Evolutionary conservation across 2,113 vertebrate species (phyloP), one percentile per base, ranked within the genome.

Genomic region (Rhombomys opimus): DNA sequence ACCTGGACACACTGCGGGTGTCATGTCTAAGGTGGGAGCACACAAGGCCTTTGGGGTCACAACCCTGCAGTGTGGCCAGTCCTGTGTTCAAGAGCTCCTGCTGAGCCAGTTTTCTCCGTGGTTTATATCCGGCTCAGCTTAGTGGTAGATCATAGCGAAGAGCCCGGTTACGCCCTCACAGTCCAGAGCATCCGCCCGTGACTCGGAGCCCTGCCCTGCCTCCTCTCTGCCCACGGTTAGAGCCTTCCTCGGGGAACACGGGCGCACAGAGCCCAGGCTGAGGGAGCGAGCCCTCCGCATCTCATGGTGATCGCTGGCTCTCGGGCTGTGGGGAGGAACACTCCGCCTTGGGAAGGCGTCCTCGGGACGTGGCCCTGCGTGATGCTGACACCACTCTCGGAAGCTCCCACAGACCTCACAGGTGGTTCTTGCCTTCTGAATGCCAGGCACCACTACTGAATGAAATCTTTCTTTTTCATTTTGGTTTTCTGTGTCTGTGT

Each of bases 1-100:
- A 5, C 20, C 2, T 27, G 1, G n/a, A n/a, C n/a, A n/a, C n/a
- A 46, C 9, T 88, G 14, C 10, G 35, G 59, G 4, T 3, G 27
- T 85, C 54, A 32, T n/a, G 7, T 59, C 32, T 46, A 72, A 73
- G n/a, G 35, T 12, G 23, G 14, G 4, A 76, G 35, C 9, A 18
- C 1, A 0, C 0, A 38, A 78, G 6, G 2, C 12, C 11, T 59
- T 50, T 4, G 13, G 14, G 20, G 7, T 0, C n/a, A 18, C 6
- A 0, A 50, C 27, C 50, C 61, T 50, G 22, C 30, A 63, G 46
- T 10, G 35, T 2, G 2, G 11, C 46, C 78, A 2, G 73, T 76
- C 7, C 9, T 72, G 70, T 12, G 4, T 11, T 4, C 7, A 38
- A 14, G 35, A 1, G 65, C 41, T 50, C 78, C 85, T 52, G 46